phyloP scores from a whole-genome alignment of 1,140 invertebrate genomes.

The Acyrthosiphon pisum region DNA sequence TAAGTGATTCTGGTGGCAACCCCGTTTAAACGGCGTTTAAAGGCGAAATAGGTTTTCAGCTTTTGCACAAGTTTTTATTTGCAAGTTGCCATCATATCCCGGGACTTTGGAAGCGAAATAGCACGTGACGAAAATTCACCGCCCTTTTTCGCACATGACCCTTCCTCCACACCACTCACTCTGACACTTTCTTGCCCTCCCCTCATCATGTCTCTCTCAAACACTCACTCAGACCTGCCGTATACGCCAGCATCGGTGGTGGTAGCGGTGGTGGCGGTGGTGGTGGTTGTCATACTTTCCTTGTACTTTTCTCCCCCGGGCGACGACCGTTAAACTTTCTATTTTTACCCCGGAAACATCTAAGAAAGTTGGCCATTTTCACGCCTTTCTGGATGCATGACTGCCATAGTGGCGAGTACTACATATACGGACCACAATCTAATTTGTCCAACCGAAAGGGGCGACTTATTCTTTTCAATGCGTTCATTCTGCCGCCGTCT shows the following conservation, averaged over 20 bases:
- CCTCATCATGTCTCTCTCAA: background rate
- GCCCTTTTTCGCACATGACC: slow-evolving; percentile 5
- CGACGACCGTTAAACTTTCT: slow-evolving; percentile 40
- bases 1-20: slow-evolving; percentile 44
- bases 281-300: slow-evolving; percentile 12
- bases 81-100: slow-evolving; percentile 44
- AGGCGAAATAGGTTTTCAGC: slow-evolving; percentile 44
- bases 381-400: background rate
- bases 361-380: slow-evolving; percentile 32
- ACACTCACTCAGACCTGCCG: background rate
- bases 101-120: slow-evolving; percentile 32
- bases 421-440: slow-evolving; percentile 12
- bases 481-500: background rate
- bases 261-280: background rate
- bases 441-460: slow-evolving; percentile 29
- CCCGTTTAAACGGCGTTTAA: slow-evolving; percentile 48
- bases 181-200: background rate
- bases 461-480: background rate
- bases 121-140: slow-evolving; percentile 51
- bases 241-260: background rate
- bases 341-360: slow-evolving; percentile 20
- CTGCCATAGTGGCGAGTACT: background rate
- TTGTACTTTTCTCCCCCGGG: slow-evolving; percentile 26
- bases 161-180: background rate
- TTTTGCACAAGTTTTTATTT: slow-evolving; percentile 41